Base-by-base conservation (phyloP, 2,888 invertebrate species). In the Troides helena region DNA sequence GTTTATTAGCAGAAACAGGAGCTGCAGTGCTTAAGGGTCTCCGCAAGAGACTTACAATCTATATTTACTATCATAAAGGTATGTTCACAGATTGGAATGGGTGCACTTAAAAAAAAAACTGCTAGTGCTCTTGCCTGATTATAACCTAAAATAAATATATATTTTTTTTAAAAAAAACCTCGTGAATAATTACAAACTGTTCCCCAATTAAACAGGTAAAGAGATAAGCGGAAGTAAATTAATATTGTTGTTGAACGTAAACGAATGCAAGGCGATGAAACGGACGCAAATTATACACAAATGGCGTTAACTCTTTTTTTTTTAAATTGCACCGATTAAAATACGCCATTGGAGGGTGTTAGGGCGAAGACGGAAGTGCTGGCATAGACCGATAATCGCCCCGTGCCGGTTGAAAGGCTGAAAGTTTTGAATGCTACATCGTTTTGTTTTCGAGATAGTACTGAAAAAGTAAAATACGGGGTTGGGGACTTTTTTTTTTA, bases 241-340 rank as follows among this genome's bases (percentile, higher is more conserved):
- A 53, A 63, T 60, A 39, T 70, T 63, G 59, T 70, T 43, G 66
- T 67, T 63, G 39, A 30, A 63, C 25, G 68, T 74, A 79, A 76
- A 76, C 76, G 75, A 75, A 76, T 77, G 73, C 74, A 69, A 72
- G 72, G 72, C 73, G 75, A 75, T 80, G 77, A 75, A 77, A 74
- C 72, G 74, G 75, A 76, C 77, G 78, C 75, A 79, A 79, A 79
- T 78, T 80, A 77, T 73, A 65, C 73, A 70, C 63, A 71, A 67
- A 69, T 68, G 72, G 59, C 69, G 58, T 50, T 18, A 50, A 50
- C 50, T 50, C 62, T 59, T 50, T 50, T 57, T 58, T 71, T 72
- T 78, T 80, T 79, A 74, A 74, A 72, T 70, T 76, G 75, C 75
- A 74, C 69, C 77, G 74, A 77, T 77, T 76, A 78, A 78, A 76